Evolutionary conservation across 2,888 invertebrate genomes (phyloP), one percentile per base, ranked within the genome.

Genomic region (Zaprionus obscuricornis): DNA sequence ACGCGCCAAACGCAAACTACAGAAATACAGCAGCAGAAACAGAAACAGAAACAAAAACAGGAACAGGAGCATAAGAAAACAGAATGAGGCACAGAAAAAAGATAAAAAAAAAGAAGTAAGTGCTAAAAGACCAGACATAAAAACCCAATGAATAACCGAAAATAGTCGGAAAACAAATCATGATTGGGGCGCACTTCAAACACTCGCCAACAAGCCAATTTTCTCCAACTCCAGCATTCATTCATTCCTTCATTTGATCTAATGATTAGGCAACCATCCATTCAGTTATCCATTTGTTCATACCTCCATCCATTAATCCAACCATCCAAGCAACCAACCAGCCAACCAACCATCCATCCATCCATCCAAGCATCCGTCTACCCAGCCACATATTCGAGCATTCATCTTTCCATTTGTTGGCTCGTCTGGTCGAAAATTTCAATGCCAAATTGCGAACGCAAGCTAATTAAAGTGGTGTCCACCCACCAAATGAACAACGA

Each of bases 401-500:
- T n/a, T n/a, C n/a, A 8, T 24, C 5, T 24, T 4, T 16, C 11
- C 42, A 43, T 60, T 42, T 62, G 46, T 16, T 29, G 40, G 13
- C 34, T 34, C 22, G 31, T 31, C 29, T 49, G 60, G 65, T 75
- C 85, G 82, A 81, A 60, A 50, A 45, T 76, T 86, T 86, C 68
- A 81, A 81, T 86, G 82, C 82, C 74, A 47, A 72, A 56, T 49
- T 37, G 58, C 52, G 47, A 50, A 50, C 75, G 58, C 66, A 49
- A 81, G 86, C 87, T 86, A 85, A 86, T 81, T 81, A 86, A 81
- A 85, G 79, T 83, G 71, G 85, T 83, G 76, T 86, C 87, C 87
- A 85, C 81, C 81, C 85, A 85, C 85, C 64, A 49, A 55, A 64
- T 55, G 42, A 42, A 51, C 36, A 50, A 39, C 39, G 31, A 33